Base-by-base conservation (phyloP, 2,113 vertebrate genomes). In the Hydropotes inermis region DNA sequence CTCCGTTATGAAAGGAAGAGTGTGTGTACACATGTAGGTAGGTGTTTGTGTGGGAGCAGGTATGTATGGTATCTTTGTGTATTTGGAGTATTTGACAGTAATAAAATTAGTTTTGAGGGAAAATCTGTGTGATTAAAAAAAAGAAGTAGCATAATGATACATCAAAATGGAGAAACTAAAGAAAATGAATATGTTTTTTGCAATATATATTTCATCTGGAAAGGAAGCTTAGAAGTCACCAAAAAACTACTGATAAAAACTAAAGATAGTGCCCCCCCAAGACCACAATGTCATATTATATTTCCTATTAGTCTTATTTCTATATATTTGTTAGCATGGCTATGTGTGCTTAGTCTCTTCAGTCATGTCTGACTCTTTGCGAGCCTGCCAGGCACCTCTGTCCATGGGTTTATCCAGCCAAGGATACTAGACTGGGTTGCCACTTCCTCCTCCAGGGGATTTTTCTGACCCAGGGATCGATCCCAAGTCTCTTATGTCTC, bases 161-260 rank as follows among this genome's bases (percentile, higher is more conserved):
- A 39, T 78, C 30, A 64, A 87, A 43, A 78, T 25, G 25, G 21
- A 47, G 33, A 45, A 74, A 17, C 12, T n/a, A 12, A 39, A 83
- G 21, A 54, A 93, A 83, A 70, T 57, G 19, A 76, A 89, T 36
- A 43, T 82, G 52, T 74, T 57, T 14, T 83, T 87, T 84, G 52
- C 25, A 89, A 61, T 60, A 36, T 74, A 45, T 74, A 70, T 52
- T 93, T 83, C 52, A 89, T 93, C 28, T 89, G 85, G 28, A 96
- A 83, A 74, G 54, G 67, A 76, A 88, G 3, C 61, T 83, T 83
- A 52, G 67, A 76, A 83, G 76, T 19, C 12, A 10, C 54, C 45
- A 89, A 30, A 16, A 83, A 89, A 82, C n/a, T 89, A 83, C 58
- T 93, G n/a, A 54, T 54, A 92, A 67, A 45, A 89, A 93, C 58